phyloP scores from a whole-genome alignment of 1,140 invertebrate species.

The Ostrea denselamellosa region DNA sequence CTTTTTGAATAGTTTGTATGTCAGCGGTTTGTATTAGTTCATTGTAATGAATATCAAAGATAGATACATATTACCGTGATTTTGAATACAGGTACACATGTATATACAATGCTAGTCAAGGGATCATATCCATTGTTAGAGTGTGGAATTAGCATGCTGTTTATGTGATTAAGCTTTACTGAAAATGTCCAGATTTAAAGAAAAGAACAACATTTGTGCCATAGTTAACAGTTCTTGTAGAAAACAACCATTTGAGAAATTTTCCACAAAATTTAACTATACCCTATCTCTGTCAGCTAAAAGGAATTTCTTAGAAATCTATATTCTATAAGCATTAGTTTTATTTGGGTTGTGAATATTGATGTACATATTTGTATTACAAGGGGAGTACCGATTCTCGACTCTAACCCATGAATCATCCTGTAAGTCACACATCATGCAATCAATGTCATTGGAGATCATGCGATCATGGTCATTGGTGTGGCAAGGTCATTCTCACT shows the following conservation, averaged over 20 bases:
- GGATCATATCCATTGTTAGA: neutral
- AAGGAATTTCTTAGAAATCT: neutral
- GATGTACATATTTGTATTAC: neutral
- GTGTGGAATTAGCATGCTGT: neutral
- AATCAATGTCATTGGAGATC: too few species aligned
- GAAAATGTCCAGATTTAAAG: neutral
- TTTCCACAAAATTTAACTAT: neutral
- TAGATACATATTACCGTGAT: neutral
- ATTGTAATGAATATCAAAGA: neutral
- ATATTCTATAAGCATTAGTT: neutral
- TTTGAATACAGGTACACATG: neutral
- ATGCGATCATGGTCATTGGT: too few species aligned
- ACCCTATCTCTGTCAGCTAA: too few species aligned
- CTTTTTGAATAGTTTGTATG: neutral
- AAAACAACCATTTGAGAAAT: neutral
- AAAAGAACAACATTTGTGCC: conserved; percentile 7
- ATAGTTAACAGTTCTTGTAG: neutral
- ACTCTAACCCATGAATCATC: too few species aligned
- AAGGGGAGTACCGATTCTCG: too few species aligned
- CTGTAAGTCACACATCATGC: too few species aligned
- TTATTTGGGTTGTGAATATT: neutral
- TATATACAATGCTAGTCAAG: neutral
- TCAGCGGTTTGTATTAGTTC: too few species aligned
- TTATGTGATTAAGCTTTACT: neutral
- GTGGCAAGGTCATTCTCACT: too few species aligned